Evolutionary conservation across 2,113 vertebrate species (phyloP).

Genomic region (Malurus alboscapulatus): DNA sequence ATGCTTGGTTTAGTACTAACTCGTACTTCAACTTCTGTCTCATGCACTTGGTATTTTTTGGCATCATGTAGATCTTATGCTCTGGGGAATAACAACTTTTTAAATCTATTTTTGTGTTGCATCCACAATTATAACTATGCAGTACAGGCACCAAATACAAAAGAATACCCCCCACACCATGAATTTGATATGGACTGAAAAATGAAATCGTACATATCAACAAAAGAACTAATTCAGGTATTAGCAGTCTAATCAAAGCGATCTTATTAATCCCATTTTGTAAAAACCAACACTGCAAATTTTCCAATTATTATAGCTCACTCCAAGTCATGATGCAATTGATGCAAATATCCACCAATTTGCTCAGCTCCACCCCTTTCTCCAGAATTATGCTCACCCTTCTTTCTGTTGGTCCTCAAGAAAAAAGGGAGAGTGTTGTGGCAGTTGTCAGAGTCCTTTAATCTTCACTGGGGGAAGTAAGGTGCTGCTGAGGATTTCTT

Average conservation of each 20-base stretch:
- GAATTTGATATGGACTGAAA: background rate
- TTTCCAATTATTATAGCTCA: background rate
- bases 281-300: background rate
- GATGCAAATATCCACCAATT: background rate
- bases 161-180: background rate
- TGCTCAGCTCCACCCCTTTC: background rate
- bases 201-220: background rate
- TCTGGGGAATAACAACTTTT: background rate
- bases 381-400: background rate
- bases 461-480: background rate
- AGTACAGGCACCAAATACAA: background rate
- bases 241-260: background rate
- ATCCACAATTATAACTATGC: background rate
- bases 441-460: accelerated
- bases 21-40: background rate
- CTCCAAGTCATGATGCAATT: background rate
- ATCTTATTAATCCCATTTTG: background rate
- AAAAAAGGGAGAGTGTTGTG: background rate
- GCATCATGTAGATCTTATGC: background rate
- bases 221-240: background rate
- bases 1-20: background rate
- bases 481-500: background rate
- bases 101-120: background rate
- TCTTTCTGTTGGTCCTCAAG: background rate
- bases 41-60: background rate